These are phyloP conservation scores for Phymastichus coffea DNA, from an alignment of 1,140 invertebrate genomes.

Conservation along the genomic window DNA sequence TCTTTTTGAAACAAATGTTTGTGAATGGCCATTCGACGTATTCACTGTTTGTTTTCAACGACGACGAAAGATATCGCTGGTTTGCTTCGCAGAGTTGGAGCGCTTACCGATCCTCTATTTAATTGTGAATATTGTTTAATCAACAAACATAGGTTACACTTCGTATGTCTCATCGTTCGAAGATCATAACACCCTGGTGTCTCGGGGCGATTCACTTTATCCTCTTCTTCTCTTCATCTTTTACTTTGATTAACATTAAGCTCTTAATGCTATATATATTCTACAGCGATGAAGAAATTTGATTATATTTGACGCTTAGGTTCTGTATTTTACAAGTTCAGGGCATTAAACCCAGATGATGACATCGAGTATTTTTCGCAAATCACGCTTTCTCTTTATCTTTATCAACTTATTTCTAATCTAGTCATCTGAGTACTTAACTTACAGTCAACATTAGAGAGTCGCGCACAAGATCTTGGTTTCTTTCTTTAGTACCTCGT, in stretches of 20 bases:
- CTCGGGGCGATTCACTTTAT: neutral
- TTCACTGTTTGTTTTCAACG: constrained; percentile 32
- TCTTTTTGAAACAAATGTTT: constrained; percentile 50
- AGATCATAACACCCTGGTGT: neutral
- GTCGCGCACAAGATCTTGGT: neutral
- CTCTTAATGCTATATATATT: constrained; percentile 33
- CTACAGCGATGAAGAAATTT: constrained; percentile 36
- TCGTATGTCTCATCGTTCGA: constrained; percentile 3
- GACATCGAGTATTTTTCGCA: constrained; percentile 11
- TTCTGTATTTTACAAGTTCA: constrained; percentile 41
- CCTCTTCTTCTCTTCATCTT: neutral
- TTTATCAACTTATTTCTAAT: neutral
- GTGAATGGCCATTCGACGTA: constrained; percentile 36
- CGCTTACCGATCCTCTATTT: constrained; percentile 3
- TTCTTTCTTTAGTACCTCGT: neutral
- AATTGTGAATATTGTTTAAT: constrained; percentile 21
- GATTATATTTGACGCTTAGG: constrained; percentile 41
- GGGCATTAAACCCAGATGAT: constrained; percentile 10
- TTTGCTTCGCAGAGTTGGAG: constrained; percentile 25
- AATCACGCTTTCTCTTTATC: too few species aligned
- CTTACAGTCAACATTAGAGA: constrained; percentile 28
- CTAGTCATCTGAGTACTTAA: constrained; percentile 23
- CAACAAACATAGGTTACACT: constrained; percentile 18
- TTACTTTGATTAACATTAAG: constrained; percentile 23
- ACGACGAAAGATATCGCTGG: constrained; percentile 29